Evolutionary conservation across 1,140 invertebrate genomes (phyloP).

Genomic region (Dendroctonus valens): DNA sequence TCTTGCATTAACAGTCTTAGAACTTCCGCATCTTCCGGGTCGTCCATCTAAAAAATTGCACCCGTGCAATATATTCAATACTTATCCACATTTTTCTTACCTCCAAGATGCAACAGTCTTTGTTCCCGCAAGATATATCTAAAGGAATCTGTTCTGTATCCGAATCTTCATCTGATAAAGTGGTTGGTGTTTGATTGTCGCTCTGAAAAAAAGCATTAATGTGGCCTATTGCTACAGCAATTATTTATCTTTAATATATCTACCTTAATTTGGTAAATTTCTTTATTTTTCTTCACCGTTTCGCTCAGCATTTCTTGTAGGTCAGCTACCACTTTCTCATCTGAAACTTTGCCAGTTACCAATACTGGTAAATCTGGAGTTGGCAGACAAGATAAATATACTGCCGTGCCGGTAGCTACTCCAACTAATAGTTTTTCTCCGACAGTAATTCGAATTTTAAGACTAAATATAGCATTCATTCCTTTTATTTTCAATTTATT

Average conservation of each 20-base stretch:
- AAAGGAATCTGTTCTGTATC: conserved; percentile 74
- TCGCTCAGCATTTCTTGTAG: conserved; percentile 66
- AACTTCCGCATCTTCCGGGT: conserved; percentile 81
- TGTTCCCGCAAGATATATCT: conserved; percentile 73
- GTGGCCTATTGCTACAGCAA: neutral
- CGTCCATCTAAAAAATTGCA: conserved; percentile 66
- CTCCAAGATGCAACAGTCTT: conserved; percentile 82
- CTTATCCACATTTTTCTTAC: conserved; percentile 44
- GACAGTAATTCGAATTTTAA: conserved; percentile 80
- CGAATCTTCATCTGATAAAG: conserved; percentile 63
- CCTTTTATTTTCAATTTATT: conserved; percentile 91
- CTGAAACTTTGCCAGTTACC: conserved; percentile 62
- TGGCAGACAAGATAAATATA: conserved; percentile 74
- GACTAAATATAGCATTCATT: conserved; percentile 89
- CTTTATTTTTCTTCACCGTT: conserved; percentile 66
- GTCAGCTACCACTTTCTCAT: conserved; percentile 62
- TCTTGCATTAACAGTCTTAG: conserved; percentile 76
- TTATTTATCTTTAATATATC: neutral
- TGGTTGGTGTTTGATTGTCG: neutral
- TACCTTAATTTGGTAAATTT: conserved; percentile 63
- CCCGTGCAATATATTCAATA: neutral
- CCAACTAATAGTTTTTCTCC: conserved; percentile 86
- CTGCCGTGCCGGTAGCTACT: conserved; percentile 84
- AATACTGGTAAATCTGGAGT: conserved; percentile 67
- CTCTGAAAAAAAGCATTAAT: conserved; percentile 18